These are phyloP conservation scores for Anolis apletophallus DNA, from an alignment of 2,797 vertebrate genomes.

Conservation along the genomic window DNA sequence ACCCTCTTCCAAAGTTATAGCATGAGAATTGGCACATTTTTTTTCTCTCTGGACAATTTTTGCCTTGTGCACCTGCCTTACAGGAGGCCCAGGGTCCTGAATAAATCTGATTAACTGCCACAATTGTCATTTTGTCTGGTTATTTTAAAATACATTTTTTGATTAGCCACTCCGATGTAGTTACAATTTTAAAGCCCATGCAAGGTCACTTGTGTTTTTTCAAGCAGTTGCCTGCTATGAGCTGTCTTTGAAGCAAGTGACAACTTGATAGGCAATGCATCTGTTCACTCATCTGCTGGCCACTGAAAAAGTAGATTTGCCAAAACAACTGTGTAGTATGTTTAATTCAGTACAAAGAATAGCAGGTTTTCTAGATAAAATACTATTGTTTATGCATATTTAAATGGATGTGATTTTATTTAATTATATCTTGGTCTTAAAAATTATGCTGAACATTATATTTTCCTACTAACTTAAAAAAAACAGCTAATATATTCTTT, in stretches of 20 bases:
- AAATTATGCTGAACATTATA: neutral
- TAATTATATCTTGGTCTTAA: neutral
- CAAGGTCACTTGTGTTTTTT: neutral
- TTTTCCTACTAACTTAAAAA: neutral
- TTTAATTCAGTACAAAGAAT: neutral
- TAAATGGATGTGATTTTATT: neutral
- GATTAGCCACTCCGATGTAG: neutral
- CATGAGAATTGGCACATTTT: neutral
- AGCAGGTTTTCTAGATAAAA: neutral
- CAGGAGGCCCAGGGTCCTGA: neutral
- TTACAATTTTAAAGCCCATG: neutral
- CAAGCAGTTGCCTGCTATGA: neutral
- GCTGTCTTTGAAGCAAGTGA: neutral
- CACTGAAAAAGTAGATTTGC: neutral
- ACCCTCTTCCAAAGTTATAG: neutral
- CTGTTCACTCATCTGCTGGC: neutral
- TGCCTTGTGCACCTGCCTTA: neutral
- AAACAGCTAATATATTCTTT: neutral
- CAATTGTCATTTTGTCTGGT: neutral
- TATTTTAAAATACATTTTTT: slow-evolving; percentile 1
- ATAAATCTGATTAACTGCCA: neutral
- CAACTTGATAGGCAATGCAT: neutral
- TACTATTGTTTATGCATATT: neutral
- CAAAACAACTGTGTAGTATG: neutral
- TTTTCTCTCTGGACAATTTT: neutral